Percentiles rank a stretch among this genome's conserved stretches.
Conservation (phyloP, 2,113 vertebrate genomes). For the Chelonoidis abingdonii region DNA sequence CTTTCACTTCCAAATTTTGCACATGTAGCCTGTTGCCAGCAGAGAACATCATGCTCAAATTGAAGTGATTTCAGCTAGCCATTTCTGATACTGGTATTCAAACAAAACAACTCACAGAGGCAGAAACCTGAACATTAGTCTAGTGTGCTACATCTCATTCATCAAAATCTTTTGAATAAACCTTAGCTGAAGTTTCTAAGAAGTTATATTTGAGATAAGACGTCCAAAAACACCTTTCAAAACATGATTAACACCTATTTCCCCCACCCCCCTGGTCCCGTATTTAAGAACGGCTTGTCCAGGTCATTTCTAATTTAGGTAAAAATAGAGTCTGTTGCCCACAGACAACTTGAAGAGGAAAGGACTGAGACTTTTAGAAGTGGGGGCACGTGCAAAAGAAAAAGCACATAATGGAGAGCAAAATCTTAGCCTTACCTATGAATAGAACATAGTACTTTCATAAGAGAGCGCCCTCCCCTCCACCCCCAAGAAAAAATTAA, state of each 20-base stretch:
- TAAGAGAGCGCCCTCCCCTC: too few relatives aligned
- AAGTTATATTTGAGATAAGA: neutral
- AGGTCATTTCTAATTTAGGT: neutral
- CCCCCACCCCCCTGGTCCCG: fast-evolving
- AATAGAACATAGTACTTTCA: neutral
- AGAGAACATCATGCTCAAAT: neutral
- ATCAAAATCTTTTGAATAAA: neutral
- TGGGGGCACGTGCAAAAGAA: neutral
- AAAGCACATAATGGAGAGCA: neutral
- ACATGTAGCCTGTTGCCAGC: neutral
- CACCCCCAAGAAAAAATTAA: neutral
- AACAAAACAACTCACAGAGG: neutral
- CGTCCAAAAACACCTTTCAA: neutral
- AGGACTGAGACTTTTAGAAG: too few relatives aligned
- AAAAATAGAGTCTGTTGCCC: too few relatives aligned
- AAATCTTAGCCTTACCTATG: neutral
- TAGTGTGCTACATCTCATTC: neutral
- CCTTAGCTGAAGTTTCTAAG: neutral
- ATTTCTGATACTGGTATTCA: neutral
- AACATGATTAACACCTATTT: neutral
- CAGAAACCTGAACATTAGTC: neutral
- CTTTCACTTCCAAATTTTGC: neutral
- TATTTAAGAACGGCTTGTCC: neutral
- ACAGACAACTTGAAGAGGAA: too few relatives aligned
- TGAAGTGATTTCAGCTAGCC: neutral